Base-by-base conservation (phyloP, 2,888 invertebrate genomes). In the Acronicta leporina region DNA sequence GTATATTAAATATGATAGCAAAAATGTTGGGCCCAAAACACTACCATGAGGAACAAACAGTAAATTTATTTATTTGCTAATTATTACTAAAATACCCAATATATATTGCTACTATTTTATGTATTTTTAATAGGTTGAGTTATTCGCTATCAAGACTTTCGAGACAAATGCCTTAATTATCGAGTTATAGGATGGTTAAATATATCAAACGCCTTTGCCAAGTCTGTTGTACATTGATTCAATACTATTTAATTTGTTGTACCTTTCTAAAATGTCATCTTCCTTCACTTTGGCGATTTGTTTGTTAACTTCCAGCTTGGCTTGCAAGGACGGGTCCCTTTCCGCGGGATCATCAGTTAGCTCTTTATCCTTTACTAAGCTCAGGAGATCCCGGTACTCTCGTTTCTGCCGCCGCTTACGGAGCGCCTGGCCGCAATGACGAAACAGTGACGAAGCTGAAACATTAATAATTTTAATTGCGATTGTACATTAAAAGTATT, bases 311-410 rank as follows among this genome's bases (percentile, higher is more conserved):
- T 93, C 88, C 13, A 96, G 83, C 71, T 94, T 94, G 10, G 92
- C 92, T 47, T 88, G 77, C n/a, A 96, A 85, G 8, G 82, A 78
- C 0, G 91, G 84, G 79, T 96, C 95, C 0, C 83, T 77, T 8
- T 94, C 86, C 0, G 96, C 96, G 0, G 96, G 96, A 84, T 96
- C 96, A 0, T 54, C 62, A 82, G 33, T 56, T 0, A 69, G 52
- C 0, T 73, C 63, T 4, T 83, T 72, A 13, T 67, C 76, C 75
- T 76, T 83, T 60, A 81, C 89, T 73, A 62, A 89, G 76, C 61
- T 83, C 81, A 84, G 81, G 80, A 91, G 88, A 85, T 83, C 91
- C 56, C 68, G 90, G 91, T 88, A 93, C 55, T 92, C 92, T 6
- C 90, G 84, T 14, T 75, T 77, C 68, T 91, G 88, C 0, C 93